Evolutionary conservation across 2,113 vertebrate genomes (phyloP).

Genomic region (Dryoscopus gambensis): DNA sequence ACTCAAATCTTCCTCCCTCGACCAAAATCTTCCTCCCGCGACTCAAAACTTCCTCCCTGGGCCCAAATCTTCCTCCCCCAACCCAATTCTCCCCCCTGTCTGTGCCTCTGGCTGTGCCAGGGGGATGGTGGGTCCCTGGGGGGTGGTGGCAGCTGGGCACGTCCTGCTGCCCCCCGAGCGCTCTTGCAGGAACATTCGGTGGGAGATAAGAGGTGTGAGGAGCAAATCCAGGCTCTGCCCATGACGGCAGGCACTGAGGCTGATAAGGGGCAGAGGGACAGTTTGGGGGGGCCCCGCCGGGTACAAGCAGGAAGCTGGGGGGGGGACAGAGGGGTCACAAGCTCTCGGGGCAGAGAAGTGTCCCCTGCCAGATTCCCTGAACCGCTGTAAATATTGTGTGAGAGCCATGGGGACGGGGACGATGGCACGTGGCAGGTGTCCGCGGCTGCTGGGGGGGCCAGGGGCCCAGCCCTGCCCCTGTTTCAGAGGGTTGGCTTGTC

Average conservation of each 20-base stretch:
- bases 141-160: neutral
- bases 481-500: neutral
- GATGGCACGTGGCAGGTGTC: slow-evolving; percentile 39
- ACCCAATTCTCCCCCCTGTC: rapidly evolving
- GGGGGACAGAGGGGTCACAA: neutral
- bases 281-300: neutral
- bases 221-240: neutral
- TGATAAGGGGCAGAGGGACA: neutral
- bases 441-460: rapidly evolving
- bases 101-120: neutral
- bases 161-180: neutral
- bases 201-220: neutral
- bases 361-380: neutral
- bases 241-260: neutral
- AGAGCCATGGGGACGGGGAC: slow-evolving; percentile 27
- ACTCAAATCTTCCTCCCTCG: neutral
- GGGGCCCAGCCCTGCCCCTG: neutral
- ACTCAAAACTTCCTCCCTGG: neutral
- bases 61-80: neutral
- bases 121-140: rapidly evolving
- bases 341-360: neutral
- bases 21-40: rapidly evolving
- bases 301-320: no score
- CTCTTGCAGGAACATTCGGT: rapidly evolving
- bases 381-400: slow-evolving; percentile 21